phyloP scores from a whole-genome alignment of 2,888 invertebrate species.

The Brenthis hecate region DNA sequence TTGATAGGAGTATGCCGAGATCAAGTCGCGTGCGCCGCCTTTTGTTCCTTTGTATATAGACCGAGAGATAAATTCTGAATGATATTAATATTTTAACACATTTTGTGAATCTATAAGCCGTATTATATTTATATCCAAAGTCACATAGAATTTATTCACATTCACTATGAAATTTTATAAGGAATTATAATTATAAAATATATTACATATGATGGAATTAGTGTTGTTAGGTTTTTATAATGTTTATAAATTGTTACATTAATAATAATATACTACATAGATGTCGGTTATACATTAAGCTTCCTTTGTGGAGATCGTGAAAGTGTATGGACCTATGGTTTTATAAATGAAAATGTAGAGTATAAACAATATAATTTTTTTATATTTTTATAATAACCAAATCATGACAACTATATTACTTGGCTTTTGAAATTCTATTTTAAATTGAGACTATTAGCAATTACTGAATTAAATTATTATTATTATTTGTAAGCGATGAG shows the following conservation, averaged over 20 bases:
- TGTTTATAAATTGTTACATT: constrained; percentile 51
- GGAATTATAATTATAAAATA: constrained; percentile 54
- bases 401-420: constrained; percentile 56
- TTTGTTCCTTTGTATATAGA: constrained; percentile 55
- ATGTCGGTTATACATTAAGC: constrained; percentile 24
- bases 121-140: constrained; percentile 59
- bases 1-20: constrained; percentile 42
- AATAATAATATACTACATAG: constrained; percentile 38
- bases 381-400: constrained; percentile 44
- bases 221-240: constrained; percentile 54
- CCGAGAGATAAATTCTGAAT: constrained; percentile 72
- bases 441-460: constrained; percentile 72
- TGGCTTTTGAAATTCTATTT: constrained; percentile 70
- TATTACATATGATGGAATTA: constrained; percentile 48
- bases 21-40: constrained; percentile 39
- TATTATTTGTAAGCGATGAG: constrained; percentile 62
- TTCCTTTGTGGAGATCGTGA: constrained; percentile 12
- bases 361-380: constrained; percentile 58
- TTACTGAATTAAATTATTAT: constrained; percentile 77
- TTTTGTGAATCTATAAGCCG: constrained; percentile 66
- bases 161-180: constrained; percentile 57
- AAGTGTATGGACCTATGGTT: constrained; percentile 35
- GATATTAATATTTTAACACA: constrained; percentile 78
- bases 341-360: constrained; percentile 55
- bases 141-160: constrained; percentile 62